Base-by-base conservation (phyloP, 2,797 vertebrate species). In the Clarias laeviceps region DNA sequence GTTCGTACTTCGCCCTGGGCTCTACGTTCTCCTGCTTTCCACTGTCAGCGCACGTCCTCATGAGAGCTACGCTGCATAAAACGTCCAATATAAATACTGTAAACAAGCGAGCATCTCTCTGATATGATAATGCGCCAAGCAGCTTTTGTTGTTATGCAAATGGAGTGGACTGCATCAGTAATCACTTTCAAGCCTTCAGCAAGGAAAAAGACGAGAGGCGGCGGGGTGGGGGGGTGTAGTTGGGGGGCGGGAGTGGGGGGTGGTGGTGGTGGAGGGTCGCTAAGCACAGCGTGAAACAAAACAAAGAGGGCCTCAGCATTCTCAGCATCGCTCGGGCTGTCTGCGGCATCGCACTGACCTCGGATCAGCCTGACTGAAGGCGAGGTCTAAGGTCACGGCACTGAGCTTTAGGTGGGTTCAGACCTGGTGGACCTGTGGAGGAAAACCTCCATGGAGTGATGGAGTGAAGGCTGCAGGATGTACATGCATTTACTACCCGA, bases 141-240 rank as follows among this genome's bases (percentile, higher is more conserved):
- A 83, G 90, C 92, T 94, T 94, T 94, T 94, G 92, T 94, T 94
- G 92, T 94, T 92, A 95, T 95, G 94, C 93, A 94, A 94, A 94
- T 94, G 91, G 93, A 92, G 93, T 93, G 93, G 93, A 92, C 93
- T 87, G 88, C 92, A 93, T 94, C 89, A 89, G 94, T 94, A 93
- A 94, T 94, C 92, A 93, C 92, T 94, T 94, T 94, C 92, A 93
- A 92, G 93, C 92, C 93, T 92, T 94, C 92, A 92, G 91, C 92
- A 80, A 88, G 50, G 24, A 84, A 79, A 89, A 70, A 92, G 57
- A 85, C 32, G 64, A 84, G 79, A 76, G 54, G 57, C 77, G 54
- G n/a, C 24, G 27, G n/a, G 56, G n/a, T 11, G 70, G 22, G 24
- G 70, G 7, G 40, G 22, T 45, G 40, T 17, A n/a, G n/a, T 40